Evolutionary conservation across 2,113 vertebrate genomes (phyloP).

Genomic region (Charina bottae): DNA sequence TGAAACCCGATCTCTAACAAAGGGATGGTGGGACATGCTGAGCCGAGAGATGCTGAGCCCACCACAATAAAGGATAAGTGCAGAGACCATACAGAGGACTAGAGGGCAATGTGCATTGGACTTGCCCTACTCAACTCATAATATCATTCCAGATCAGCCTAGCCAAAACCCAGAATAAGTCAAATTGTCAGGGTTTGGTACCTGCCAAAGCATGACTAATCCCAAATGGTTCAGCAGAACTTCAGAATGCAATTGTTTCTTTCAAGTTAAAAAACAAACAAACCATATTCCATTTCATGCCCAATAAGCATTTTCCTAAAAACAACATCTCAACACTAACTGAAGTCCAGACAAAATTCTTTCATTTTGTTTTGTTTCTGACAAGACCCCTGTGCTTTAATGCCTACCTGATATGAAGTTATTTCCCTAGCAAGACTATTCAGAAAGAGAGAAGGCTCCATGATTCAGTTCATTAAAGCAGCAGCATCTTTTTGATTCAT

Average conservation of each 20-base stretch:
- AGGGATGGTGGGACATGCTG: not conserved
- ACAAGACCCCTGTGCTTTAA: too few relatives aligned
- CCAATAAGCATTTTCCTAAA: not conserved
- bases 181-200: not conserved
- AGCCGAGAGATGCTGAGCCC: not conserved
- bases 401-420: too few relatives aligned
- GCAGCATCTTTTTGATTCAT: too few relatives aligned
- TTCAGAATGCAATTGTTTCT: not conserved
- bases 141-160: not conserved
- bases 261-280: not conserved
- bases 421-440: too few relatives aligned
- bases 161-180: not conserved
- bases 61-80: too few relatives aligned
- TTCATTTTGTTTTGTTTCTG: too few relatives aligned
- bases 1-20: too few relatives aligned
- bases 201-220: not conserved
- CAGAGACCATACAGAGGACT: not conserved
- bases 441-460: too few relatives aligned
- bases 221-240: not conserved
- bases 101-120: not conserved
- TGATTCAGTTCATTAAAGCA: too few relatives aligned
- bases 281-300: not conserved
- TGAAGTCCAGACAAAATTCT: not conserved
- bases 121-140: not conserved
- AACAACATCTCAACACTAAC: not conserved